Base-by-base conservation (phyloP, 2,797 vertebrate species). In the Acipenser ruthenus region DNA sequence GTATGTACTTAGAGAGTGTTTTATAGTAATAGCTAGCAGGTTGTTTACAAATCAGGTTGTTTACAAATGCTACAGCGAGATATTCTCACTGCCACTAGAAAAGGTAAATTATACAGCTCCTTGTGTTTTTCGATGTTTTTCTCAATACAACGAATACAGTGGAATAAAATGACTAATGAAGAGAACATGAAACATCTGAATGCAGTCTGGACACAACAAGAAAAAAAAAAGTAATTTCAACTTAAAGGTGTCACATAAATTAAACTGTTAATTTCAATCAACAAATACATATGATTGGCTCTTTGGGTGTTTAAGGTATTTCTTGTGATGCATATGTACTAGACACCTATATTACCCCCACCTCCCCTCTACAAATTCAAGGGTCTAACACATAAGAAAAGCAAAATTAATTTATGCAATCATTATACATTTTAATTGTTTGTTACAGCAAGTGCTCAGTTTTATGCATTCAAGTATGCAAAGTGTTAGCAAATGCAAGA, bases 1-100 rank as follows among this genome's bases (percentile, higher is more conserved):
- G 91, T 90, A 89, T 88, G 86, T 91, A 94, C 90, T 91, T 91
- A 92, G 84, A 75, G 86, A 89, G 80, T 84, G 73, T 90, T 91
- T 92, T 89, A 91, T 86, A 87, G 82, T 88, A 88, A 90, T 83
- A 82, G 81, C 84, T 79, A 78, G 76, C 1, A 18, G 15, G 15
- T 18, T 18, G 15, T 18, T 77, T 80, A 82, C 80, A 85, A 78
- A 18, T 79, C 83, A 75, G 80, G 84, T 82, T 86, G 82, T 82
- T 82, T 83, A 76, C 79, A 78, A 58, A 58, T n/a, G 9, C 10
- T 58, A n/a, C 62, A 68, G 23, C 23, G 12, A 10, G 9, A 47
- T 48, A 63, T 56, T 56, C 67, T 50, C 53, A 68, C 11, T 59
- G 62, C 47, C 8, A 49, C 50, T 68, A 56, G 6, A 13, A 9